phyloP scores from a whole-genome alignment of 2,888 invertebrate species.

The Hirtodrosophila trivittata region DNA sequence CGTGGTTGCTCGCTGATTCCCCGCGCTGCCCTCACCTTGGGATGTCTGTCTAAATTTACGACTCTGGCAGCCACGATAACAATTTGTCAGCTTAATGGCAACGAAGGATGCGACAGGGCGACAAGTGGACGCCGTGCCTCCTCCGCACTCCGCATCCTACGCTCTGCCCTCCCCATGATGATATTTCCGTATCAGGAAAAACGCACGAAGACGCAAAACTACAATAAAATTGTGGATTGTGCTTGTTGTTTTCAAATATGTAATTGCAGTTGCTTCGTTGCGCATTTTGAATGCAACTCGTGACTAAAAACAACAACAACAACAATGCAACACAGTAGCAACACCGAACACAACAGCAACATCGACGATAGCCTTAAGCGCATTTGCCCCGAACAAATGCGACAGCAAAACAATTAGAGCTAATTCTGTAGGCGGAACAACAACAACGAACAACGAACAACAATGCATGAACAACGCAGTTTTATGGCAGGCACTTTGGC shows the following conservation, averaged over 20 bases:
- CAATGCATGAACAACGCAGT: constrained; percentile 28
- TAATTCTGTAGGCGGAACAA: constrained; percentile 54
- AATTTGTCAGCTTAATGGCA: constrained; percentile 79
- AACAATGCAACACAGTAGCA: constrained; percentile 16
- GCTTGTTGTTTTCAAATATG: constrained; percentile 56
- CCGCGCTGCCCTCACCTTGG: not conserved
- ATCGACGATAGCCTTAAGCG: constrained; percentile 14
- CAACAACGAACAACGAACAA: constrained; percentile 19
- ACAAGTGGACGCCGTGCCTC: constrained; percentile 28
- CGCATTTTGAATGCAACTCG: constrained; percentile 51
- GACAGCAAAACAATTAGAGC: constrained; percentile 65
- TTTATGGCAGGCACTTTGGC: constrained; percentile 49
- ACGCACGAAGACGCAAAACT: constrained; percentile 40
- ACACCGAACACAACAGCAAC: constrained; percentile 2
- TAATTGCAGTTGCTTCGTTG: constrained; percentile 50
- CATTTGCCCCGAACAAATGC: constrained; percentile 60
- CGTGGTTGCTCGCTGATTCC: constrained; percentile 1
- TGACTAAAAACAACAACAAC: constrained; percentile 33
- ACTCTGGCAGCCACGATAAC: constrained; percentile 69
- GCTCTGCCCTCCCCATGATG: constrained; percentile 23
- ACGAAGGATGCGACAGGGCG: constrained; percentile 63
- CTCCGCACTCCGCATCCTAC: not conserved
- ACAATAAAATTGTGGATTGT: constrained; percentile 51
- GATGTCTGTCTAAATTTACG: constrained; percentile 68
- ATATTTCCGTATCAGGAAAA: constrained; percentile 58